Percentiles rank a stretch among this genome's conserved stretches.
These are phyloP conservation scores for Gnathonemus longibarbis DNA, from an alignment of 2,113 vertebrate species.

Conservation along the genomic window DNA sequence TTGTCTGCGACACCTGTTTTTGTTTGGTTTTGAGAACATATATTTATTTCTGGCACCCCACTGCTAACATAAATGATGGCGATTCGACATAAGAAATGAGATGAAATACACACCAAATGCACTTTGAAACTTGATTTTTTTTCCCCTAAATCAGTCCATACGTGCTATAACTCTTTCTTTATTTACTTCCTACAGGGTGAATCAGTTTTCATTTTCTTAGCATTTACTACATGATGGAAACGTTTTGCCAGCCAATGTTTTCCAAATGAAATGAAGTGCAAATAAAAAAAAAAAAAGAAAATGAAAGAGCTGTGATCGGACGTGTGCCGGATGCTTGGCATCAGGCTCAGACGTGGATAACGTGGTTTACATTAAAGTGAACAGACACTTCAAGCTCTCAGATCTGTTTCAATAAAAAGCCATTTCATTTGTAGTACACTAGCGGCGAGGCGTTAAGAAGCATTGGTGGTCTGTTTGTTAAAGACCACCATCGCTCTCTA, in stretches of 20 bases:
- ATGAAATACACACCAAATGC: background rate
- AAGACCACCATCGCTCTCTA: background rate
- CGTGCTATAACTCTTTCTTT: background rate
- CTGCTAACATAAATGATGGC: background rate
- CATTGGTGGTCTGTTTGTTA: background rate
- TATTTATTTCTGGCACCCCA: background rate
- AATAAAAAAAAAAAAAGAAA: background rate
- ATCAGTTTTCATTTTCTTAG: background rate
- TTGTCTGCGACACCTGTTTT: background rate
- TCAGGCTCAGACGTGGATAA: background rate
- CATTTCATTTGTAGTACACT: background rate
- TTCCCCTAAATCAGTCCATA: background rate
- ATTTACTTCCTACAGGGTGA: background rate
- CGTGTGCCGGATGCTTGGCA: background rate
- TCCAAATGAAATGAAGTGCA: background rate
- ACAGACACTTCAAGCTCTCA: background rate
- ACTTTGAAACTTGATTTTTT: background rate
- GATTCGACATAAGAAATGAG: background rate
- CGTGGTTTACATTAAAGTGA: background rate
- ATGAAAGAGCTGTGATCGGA: background rate
- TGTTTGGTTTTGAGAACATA: background rate
- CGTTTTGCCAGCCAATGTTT: background rate
- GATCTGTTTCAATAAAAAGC: background rate
- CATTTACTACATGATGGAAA: background rate
- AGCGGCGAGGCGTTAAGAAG: background rate